Evolutionary conservation across 1,140 invertebrate species (phyloP).

Genomic region (Drosophila leontia): DNA sequence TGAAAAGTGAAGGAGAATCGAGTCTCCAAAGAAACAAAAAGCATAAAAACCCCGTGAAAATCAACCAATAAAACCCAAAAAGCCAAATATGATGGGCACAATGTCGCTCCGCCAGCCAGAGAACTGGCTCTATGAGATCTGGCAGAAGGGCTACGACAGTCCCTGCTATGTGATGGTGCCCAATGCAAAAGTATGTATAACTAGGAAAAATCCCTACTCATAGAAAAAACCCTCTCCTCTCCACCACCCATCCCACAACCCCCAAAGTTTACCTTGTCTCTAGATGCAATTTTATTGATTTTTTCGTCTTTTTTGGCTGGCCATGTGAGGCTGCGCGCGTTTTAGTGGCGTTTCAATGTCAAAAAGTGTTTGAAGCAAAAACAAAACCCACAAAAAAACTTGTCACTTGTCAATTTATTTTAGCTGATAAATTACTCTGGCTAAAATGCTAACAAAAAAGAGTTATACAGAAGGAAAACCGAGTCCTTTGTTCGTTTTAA

Average conservation of each 20-base stretch:
- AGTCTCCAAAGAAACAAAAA: constrained; percentile 25
- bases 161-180: constrained; percentile 89
- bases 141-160: constrained; percentile 87
- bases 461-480: neutral
- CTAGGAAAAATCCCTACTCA: constrained; percentile 2
- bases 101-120: constrained; percentile 85
- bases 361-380: constrained; percentile 24
- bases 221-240: neutral
- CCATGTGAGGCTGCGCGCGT: constrained; percentile 50
- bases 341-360: constrained; percentile 51
- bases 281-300: constrained; percentile 78
- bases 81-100: constrained; percentile 80
- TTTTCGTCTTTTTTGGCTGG: constrained; percentile 28
- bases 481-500: constrained; percentile 44
- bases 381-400: neutral
- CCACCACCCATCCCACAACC: neutral
- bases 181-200: constrained; percentile 87
- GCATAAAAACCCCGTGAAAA: constrained; percentile 25
- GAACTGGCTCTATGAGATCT: constrained; percentile 88
- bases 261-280: constrained; percentile 42
- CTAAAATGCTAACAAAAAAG: constrained; percentile 1
- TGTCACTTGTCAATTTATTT: constrained; percentile 29
- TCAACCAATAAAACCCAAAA: constrained; percentile 23
- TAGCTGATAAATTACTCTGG: constrained; percentile 15
- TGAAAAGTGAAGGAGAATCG: constrained; percentile 14